Conservation (phyloP, 2,797 vertebrate genomes). For the Pseudopleuronectes americanus region DNA sequence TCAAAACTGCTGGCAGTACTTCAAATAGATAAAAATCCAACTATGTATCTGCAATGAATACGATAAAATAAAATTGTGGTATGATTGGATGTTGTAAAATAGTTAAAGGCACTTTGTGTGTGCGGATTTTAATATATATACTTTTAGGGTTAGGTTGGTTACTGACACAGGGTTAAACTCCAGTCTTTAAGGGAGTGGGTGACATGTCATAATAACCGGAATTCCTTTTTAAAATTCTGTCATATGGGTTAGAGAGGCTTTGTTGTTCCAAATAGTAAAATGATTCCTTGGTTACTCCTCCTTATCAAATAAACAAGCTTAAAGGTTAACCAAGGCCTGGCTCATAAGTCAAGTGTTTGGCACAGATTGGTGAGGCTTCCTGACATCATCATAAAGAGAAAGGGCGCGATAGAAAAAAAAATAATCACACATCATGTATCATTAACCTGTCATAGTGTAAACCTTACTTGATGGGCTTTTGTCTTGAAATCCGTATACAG, state of each 20-base stretch:
- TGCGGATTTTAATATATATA: too few relatives aligned
- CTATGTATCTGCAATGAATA: too few relatives aligned
- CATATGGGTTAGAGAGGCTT: constrained; percentile 9
- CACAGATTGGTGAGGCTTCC: not conserved
- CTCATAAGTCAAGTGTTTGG: constrained; percentile 11
- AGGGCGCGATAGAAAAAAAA: not conserved
- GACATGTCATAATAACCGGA: not conserved
- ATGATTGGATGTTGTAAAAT: too few relatives aligned
- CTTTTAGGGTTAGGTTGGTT: not conserved
- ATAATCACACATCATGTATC: not conserved
- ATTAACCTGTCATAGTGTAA: not conserved
- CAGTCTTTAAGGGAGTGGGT: not conserved
- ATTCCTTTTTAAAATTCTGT: not conserved
- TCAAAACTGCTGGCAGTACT: not conserved
- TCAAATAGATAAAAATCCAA: not conserved
- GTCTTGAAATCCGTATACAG: not conserved
- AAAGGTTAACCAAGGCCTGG: constrained; percentile 34
- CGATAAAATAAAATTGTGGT: too few relatives aligned
- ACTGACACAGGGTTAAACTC: not conserved
- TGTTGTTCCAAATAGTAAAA: constrained; percentile 21
- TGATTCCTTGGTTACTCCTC: not conserved
- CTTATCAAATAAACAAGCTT: constrained; percentile 14
- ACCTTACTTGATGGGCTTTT: not conserved
- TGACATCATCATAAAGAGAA: constrained; percentile 14
- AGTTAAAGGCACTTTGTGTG: too few relatives aligned